Conservation (phyloP, 2,797 vertebrate genomes). For the Iguana delicatissima region DNA sequence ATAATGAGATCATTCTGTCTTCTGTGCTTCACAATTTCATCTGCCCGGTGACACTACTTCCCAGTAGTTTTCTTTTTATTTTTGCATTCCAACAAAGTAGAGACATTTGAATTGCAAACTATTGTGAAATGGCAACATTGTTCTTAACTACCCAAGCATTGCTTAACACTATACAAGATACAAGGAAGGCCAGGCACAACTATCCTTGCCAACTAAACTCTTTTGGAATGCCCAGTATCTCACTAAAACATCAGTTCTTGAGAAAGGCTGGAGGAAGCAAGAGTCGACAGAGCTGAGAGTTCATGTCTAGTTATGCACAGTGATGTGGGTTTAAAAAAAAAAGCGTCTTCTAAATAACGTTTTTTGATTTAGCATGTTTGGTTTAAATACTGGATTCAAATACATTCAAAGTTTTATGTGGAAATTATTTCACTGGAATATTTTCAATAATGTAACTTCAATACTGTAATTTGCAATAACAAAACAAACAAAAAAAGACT, state of each 20-base stretch:
- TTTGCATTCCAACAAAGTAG: not conserved
- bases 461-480: no score
- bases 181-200: not conserved
- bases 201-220: not conserved
- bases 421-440: no score
- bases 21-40: not conserved
- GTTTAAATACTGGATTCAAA: no score
- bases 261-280: not conserved
- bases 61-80: not conserved
- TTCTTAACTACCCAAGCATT: not conserved
- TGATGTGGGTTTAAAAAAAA: not conserved
- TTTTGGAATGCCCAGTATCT: not conserved
- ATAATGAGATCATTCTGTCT: not conserved
- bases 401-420: no score
- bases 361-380: no score
- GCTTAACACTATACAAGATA: not conserved
- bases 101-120: not conserved
- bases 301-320: not conserved
- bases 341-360: no score
- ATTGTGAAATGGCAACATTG: not conserved
- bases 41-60: not conserved
- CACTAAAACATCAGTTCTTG: not conserved
- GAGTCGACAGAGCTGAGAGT: not conserved
- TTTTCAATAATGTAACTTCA: no score
- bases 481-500: no score